Conservation (phyloP, 2,797 vertebrate species). For the Rhabdomys pumilio region DNA sequence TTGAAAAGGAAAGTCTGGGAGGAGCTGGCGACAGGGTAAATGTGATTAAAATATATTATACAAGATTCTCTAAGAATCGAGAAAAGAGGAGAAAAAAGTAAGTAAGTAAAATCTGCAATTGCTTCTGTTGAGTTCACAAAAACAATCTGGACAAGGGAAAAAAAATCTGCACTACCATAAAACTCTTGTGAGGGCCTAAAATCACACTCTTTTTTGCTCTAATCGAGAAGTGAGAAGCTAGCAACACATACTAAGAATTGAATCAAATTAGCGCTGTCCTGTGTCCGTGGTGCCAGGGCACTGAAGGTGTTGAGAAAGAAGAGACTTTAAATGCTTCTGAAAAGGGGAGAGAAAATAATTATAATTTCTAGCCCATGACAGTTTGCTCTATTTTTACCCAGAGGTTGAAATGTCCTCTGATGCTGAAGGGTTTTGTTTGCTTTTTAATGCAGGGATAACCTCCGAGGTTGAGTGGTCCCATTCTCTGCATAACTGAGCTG, state of each 20-base stretch:
- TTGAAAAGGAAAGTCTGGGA: background rate
- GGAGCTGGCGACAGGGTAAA: background rate
- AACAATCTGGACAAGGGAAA: slow-evolving; percentile 49
- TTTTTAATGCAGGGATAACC: background rate
- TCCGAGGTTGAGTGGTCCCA: background rate
- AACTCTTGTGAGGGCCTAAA: slow-evolving; percentile 9
- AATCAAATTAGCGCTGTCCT: slow-evolving; percentile 65
- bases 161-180: background rate
- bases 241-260: slow-evolving; percentile 51
- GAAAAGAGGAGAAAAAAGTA: background rate
- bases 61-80: background rate
- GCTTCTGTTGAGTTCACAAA: slow-evolving; percentile 56
- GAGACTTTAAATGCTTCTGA: slow-evolving; percentile 26
- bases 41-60: background rate
- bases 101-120: slow-evolving; percentile 60
- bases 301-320: slow-evolving; percentile 39
- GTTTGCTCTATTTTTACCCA: slow-evolving; percentile 68
- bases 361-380: slow-evolving; percentile 60
- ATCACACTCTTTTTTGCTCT: slow-evolving; percentile 58
- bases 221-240: slow-evolving; percentile 71
- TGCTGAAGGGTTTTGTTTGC: slow-evolving; percentile 10
- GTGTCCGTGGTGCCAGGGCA: background rate
- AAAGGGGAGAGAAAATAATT: slow-evolving; percentile 68
- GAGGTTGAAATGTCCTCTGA: slow-evolving; percentile 46
- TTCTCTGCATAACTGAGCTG: background rate